Evolutionary conservation across 2,888 invertebrate species (phyloP), one percentile per base, ranked within the genome.

Genomic region (Alviniconcha strummeri): DNA sequence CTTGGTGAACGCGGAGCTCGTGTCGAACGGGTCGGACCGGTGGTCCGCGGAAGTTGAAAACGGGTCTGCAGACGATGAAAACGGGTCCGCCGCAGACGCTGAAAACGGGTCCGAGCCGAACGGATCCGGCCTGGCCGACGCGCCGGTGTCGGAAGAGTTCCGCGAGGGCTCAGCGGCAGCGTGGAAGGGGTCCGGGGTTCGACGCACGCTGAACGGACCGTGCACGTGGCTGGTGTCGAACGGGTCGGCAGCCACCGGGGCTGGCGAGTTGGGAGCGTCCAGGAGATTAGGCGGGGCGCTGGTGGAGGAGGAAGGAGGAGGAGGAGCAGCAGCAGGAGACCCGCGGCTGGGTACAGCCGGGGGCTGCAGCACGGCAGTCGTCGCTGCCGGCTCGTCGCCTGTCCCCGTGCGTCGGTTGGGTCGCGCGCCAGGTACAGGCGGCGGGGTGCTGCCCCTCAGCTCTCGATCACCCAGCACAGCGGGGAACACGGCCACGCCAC

Each of bases 181-280:
- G 55, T 75, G n/a, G n/a, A 57, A 57, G 19, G 52, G 57, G 15
- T 19, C 76, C 8, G 9, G 17, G 55, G n/a, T 15, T 55, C 55
- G 78, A 1, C 17, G 52, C 13, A 55, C 3, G 15, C 55, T 67
- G 77, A 82, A 82, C 13, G 82, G 82, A 5, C 60, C 77, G 13
- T 64, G 11, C 5, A 82, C 67, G 17, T 82, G 69, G 15, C 76
- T 74, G 55, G 77, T 77, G 57, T 82, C 82, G 56, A 82, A 82
- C 7, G 82, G 82, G 54, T 82, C 82, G 19, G 67, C n/a, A 0
- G 55, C 52, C 9, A 52, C 67, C 17, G 64, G 60, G 11, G 75
- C 67, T 0, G 76, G 82, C 7, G 77, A 82, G 36, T 76, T 82
- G 52, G 82, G 82, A 9, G 55, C 36, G 17, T 82, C 82, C 82